These are phyloP conservation scores for Cacatua alba DNA, from an alignment of 2,113 vertebrate genomes.

Conservation along the genomic window DNA sequence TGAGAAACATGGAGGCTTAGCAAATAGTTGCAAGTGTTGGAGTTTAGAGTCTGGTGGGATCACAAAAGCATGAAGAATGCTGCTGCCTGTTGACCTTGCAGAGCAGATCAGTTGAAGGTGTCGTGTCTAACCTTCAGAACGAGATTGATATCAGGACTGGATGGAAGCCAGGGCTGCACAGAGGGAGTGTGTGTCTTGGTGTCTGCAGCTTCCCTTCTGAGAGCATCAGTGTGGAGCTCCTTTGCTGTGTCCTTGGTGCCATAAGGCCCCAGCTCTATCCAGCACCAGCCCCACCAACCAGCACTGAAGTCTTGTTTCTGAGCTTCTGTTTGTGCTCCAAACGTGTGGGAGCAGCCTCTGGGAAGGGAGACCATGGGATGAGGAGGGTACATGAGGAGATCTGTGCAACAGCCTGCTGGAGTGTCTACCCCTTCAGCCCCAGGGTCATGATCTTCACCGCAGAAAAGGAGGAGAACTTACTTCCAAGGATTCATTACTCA, in stretches of 20 bases:
- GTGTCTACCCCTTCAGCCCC: background rate
- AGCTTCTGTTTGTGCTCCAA: background rate
- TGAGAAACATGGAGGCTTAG: background rate
- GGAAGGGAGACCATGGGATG: background rate
- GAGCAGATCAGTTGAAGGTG: background rate
- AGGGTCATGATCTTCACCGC: background rate
- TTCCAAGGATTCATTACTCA: background rate
- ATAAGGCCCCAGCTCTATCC: background rate
- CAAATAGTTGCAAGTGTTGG: background rate
- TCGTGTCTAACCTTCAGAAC: background rate
- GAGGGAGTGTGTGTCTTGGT: background rate
- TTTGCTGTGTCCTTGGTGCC: accelerated
- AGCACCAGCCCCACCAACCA: accelerated
- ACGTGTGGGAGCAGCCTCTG: background rate
- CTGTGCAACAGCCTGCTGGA: background rate
- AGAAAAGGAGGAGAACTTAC: background rate
- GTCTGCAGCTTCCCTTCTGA: background rate
- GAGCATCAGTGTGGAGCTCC: background rate
- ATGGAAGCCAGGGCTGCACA: background rate
- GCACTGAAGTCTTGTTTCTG: background rate
- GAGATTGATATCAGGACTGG: background rate
- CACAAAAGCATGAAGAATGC: background rate
- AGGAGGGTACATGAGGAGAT: background rate
- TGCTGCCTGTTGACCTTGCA: background rate
- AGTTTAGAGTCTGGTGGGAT: background rate